Percentiles rank a stretch among this genome's conserved stretches.
Conservation (phyloP, 2,888 invertebrate genomes). For the Zygogramma bicolorata region DNA sequence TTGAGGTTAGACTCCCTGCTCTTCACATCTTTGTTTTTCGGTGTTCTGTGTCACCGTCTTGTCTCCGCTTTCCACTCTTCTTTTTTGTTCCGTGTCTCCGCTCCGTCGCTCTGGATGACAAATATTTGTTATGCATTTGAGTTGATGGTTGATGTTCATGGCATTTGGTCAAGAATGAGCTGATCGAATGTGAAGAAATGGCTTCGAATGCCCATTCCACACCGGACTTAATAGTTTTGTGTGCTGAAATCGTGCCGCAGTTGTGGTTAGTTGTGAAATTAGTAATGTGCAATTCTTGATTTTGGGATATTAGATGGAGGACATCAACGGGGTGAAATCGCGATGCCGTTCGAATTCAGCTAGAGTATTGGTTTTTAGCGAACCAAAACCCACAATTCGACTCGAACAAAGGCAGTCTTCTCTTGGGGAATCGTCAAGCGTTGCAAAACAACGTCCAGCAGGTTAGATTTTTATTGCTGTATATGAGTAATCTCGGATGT, state of each 20-base stretch:
- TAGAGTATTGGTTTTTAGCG: conserved; percentile 82
- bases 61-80: too few species aligned
- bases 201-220: conserved; percentile 26
- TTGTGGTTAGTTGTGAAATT: conserved; percentile 45
- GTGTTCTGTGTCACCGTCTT: too few species aligned
- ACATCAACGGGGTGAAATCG: conserved; percentile 62
- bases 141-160: conserved; percentile 12
- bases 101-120: neutral
- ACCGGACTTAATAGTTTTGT: conserved; percentile 30
- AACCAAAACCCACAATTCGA: conserved; percentile 67
- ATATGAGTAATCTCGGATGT: conserved; percentile 17
- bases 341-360: conserved; percentile 73
- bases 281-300: conserved; percentile 43
- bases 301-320: conserved; percentile 60
- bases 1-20: too few species aligned
- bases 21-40: too few species aligned
- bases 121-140: conserved; percentile 3
- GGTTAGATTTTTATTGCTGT: conserved; percentile 7
- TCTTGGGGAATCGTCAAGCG: conserved; percentile 39
- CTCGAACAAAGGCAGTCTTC: conserved; percentile 56
- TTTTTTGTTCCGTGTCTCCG: neutral
- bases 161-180: conserved; percentile 26
- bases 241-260: conserved; percentile 34
- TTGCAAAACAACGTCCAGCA: conserved; percentile 53
- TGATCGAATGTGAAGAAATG: conserved; percentile 38